Evolutionary conservation across 2,888 invertebrate species (phyloP).

Genomic region (Microctonus brassicae): DNA sequence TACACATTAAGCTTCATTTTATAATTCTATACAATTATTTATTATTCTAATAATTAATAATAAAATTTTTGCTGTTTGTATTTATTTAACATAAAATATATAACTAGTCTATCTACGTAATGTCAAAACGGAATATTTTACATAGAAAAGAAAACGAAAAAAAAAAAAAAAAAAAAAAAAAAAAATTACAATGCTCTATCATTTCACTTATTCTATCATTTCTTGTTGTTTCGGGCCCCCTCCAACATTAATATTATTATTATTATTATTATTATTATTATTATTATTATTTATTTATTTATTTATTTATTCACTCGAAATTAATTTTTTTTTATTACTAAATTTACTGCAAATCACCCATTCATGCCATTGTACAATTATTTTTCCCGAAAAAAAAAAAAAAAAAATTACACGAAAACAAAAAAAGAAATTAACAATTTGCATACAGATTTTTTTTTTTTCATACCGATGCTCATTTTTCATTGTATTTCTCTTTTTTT

Average conservation of each 20-base stretch:
- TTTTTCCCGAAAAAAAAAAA: background rate
- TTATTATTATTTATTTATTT: conserved; percentile 26
- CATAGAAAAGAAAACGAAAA: conserved; percentile 56
- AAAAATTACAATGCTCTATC: conserved; percentile 56
- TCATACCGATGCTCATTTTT: background rate
- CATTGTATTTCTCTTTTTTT: background rate
- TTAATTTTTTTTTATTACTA: conserved; percentile 32
- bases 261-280: background rate
- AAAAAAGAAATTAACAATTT: background rate
- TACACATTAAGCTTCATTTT: conserved; percentile 48
- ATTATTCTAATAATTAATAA: conserved; percentile 66
- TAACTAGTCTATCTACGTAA: conserved; percentile 64
- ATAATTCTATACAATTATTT: conserved; percentile 66
- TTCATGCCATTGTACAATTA: background rate
- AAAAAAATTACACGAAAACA: background rate
- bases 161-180: conserved; percentile 33
- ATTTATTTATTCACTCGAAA: too few relatives aligned
- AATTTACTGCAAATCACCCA: conserved; percentile 26
- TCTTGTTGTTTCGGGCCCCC: conserved; percentile 30
- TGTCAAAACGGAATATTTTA: conserved; percentile 67
- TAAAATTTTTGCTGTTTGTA: conserved; percentile 51
- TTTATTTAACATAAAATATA: conserved; percentile 61
- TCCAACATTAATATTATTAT: conserved; percentile 22
- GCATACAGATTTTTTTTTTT: background rate
- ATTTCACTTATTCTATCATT: conserved; percentile 31